A percentile compares a stretch with the other conserved stretches of the same genome.
phyloP scores from a whole-genome alignment of 1,140 invertebrate genomes.

The Aphaenogaster ashmeadi region DNA sequence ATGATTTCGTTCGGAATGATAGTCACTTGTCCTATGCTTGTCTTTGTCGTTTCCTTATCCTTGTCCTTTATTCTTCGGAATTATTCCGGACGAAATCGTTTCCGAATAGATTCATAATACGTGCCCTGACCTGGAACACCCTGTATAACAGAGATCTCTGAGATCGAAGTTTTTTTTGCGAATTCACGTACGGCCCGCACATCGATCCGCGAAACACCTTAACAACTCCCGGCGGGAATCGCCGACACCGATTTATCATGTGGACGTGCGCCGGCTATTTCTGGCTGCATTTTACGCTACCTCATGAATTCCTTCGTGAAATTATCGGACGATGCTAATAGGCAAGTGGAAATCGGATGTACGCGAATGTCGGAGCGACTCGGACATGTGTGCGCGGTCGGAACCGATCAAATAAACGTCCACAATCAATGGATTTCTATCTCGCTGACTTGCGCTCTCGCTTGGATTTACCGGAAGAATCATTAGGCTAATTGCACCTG shows the following conservation, averaged over 20 bases:
- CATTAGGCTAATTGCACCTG: constrained; percentile 2
- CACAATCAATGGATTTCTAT: background rate
- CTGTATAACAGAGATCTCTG: too few relatives aligned
- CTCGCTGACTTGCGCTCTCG: too few relatives aligned
- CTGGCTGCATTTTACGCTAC: background rate
- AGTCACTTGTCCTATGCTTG: too few relatives aligned
- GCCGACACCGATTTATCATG: constrained; percentile 43
- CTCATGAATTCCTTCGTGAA: constrained; percentile 19
- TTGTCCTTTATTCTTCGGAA: too few relatives aligned
- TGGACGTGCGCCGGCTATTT: constrained; percentile 32
- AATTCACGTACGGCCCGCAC: constrained; percentile 12
- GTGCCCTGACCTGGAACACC: too few relatives aligned
- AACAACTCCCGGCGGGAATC: constrained; percentile 44
- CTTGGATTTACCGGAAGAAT: constrained; percentile 4
- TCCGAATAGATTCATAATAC: too few relatives aligned
- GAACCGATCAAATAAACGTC: background rate
- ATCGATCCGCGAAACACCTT: constrained; percentile 31
- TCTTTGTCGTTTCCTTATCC: too few relatives aligned
- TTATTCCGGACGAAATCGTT: too few relatives aligned
- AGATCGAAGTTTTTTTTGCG: constrained; percentile 13
- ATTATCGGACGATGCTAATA: constrained; percentile 52
- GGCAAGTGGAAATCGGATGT: background rate
- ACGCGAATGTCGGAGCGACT: background rate
- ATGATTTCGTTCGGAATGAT: too few relatives aligned
- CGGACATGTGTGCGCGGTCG: background rate